These are phyloP conservation scores for Pocillopora damicornis DNA, from an alignment of 64 coral and sea anemone genomes.

Conservation along the genomic window DNA sequence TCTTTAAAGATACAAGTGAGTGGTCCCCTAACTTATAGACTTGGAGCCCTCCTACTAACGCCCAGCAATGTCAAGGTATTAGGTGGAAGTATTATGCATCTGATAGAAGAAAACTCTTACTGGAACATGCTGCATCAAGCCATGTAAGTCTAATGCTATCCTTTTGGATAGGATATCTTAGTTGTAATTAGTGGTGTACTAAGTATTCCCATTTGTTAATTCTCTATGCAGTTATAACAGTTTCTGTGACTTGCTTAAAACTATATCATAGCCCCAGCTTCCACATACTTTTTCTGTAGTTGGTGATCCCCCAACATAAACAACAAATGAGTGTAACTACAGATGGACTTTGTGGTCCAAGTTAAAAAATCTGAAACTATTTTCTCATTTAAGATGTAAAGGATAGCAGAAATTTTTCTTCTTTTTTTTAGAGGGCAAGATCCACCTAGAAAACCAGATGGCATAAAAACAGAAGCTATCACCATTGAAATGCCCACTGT, in stretches of 20 bases:
- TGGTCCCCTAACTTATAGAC: constrained; percentile 44
- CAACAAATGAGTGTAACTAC: too few relatives aligned
- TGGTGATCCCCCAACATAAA: too few relatives aligned
- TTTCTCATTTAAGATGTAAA: background rate
- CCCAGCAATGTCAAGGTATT: constrained; percentile 45
- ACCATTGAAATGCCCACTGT: background rate
- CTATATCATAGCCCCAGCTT: too few relatives aligned
- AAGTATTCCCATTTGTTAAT: too few relatives aligned
- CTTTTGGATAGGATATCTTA: background rate
- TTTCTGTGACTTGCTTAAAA: too few relatives aligned
- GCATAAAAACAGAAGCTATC: constrained; percentile 3
- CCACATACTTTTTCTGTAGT: too few relatives aligned
- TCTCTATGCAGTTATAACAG: too few relatives aligned
- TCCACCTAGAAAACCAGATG: constrained; percentile 1
- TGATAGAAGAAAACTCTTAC: constrained; percentile 63
- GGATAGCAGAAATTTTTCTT: too few relatives aligned
- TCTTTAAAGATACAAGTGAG: constrained; percentile 55
- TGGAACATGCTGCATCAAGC: constrained; percentile 85
- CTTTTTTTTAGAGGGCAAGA: constrained; percentile 21
- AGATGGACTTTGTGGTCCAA: too few relatives aligned
- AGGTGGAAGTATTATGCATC: constrained; percentile 58
- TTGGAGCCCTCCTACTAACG: constrained; percentile 67
- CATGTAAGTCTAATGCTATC: constrained; percentile 51
- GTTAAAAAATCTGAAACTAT: background rate
- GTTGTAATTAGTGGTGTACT: too few relatives aligned